Evolutionary conservation across 2,888 invertebrate species (phyloP), one percentile per base, ranked within the genome.

Genomic region (Glaucopsyche alexis): DNA sequence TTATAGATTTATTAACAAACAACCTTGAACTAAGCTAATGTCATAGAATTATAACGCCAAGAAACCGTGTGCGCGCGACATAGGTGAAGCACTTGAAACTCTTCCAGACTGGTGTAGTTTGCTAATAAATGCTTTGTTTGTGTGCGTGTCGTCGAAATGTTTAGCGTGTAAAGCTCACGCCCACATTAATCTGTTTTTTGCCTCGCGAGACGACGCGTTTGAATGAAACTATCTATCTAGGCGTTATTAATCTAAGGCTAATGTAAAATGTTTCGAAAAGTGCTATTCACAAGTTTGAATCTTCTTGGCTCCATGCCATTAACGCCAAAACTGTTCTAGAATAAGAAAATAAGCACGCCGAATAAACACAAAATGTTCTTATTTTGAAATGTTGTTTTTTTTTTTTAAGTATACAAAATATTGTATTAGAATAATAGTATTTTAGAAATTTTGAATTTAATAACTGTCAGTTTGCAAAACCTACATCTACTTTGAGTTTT

Each of bases 231-330:
- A n/a, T n/a, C n/a, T n/a, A n/a, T n/a, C n/a, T n/a, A n/a, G n/a
- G n/a, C n/a, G n/a, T n/a, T n/a, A n/a, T n/a, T n/a, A n/a, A n/a
- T n/a, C n/a, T n/a, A n/a, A n/a, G n/a, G n/a, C n/a, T n/a, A n/a
- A n/a, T n/a, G n/a, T n/a, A n/a, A n/a, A n/a, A n/a, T n/a, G 64
- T 67, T 60, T 60, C 11, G 60, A 29, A 29, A 60, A 60, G 60
- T 55, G 55, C 60, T 60, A 14, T 60, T 38, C 14, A 14, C 29
- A 60, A 60, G 60, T 60, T 60, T 19, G 29, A 11, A 38, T 5
- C 60, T 7, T 45, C 45, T 67, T 67, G 67, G 67, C 67, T n/a
- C n/a, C n/a, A 11, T 67, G 67, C 67, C 67, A 67, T 60, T 14
- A 60, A 9, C 66, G 40, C n/a, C 29, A n/a, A 42, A 60, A 60